Base-by-base conservation (phyloP, 2,888 invertebrate species). In the Punctoribates punctum region DNA sequence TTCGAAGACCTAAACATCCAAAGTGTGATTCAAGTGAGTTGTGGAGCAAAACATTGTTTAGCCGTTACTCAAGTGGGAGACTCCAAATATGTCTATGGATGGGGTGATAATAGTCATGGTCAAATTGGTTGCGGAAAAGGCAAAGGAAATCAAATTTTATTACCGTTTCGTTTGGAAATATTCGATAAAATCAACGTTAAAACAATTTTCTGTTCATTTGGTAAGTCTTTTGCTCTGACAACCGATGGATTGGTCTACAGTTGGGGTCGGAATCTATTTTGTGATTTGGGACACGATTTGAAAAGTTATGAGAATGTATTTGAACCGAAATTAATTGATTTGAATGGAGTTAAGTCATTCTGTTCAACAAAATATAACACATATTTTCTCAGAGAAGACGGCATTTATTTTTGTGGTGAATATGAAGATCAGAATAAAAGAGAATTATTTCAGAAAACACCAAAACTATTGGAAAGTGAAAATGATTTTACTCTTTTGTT, bases 41-140 rank as follows among this genome's bases (percentile, higher is more conserved):
- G 51, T 51, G 51, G 51, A 20, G 5, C 1, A 9, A 9, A 11
- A 1, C 51, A 51, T 51, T 2, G 2, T 2, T 20, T 51, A 6
- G 20, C 20, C n/a, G 2, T 51, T 9, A 51, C 51, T 51, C 2
- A n/a, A 2, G 51, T 5, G n/a, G 20, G 51, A 29, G 15, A n/a
- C n/a, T n/a, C n/a, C n/a, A n/a, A n/a, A n/a, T n/a, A 60, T 51
- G 20, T 51, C 11, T 51, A 51, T 51, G 51, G 51, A 51, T 51
- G 51, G 51, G 51, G 60, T 60, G 1, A 17, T 13, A 60, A 60
- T 60, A 13, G 1, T 8, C 15, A 15, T 60, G 60, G 60, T 2
- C 60, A 60, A 60, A 17, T 60, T 57, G 57, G 23, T 57, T 57
- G 23, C 3, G 60, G 57, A 25, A n/a, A 20, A 6, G n/a, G 57